Percentiles rank a stretch among this genome's conserved stretches.
phyloP scores from a whole-genome alignment of 2,888 invertebrate genomes.

The Troides helena region DNA sequence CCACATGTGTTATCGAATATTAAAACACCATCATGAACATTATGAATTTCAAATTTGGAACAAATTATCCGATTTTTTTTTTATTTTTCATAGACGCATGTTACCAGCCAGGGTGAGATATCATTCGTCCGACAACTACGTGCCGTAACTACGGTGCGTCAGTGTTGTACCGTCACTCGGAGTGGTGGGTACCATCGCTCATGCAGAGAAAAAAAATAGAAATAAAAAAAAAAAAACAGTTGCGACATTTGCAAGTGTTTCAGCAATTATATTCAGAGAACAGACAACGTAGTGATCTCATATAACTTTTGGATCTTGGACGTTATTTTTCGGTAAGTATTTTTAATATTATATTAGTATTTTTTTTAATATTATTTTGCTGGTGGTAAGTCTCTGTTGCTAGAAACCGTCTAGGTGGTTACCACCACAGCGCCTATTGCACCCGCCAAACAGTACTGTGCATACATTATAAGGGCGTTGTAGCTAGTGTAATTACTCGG shows the following conservation, averaged over 20 bases:
- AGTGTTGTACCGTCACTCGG: slow-evolving; percentile 65
- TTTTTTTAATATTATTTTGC: no score
- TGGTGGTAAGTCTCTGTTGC: no score
- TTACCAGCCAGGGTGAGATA: slow-evolving; percentile 10
- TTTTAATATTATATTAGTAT: neutral
- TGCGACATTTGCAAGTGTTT: slow-evolving; percentile 31
- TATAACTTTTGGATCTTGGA: slow-evolving; percentile 1
- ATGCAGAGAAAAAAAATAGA: slow-evolving; percentile 21
- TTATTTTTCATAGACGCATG: slow-evolving; percentile 18
- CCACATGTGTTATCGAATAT: neutral
- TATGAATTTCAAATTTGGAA: neutral
- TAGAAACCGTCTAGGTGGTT: no score
- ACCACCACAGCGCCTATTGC: no score
- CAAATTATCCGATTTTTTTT: neutral
- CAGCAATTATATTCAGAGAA: slow-evolving; percentile 1
- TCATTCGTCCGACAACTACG: slow-evolving; percentile 27
- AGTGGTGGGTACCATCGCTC: slow-evolving; percentile 54
- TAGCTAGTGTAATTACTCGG: no score
- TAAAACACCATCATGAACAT: neutral
- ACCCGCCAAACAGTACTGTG: no score
- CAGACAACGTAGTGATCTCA: neutral
- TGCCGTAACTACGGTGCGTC: slow-evolving; percentile 33
- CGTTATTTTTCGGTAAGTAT: slow-evolving; percentile 19
- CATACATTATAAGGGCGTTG: no score
- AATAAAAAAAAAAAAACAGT: slow-evolving; percentile 12